These are phyloP conservation scores for Megatriorchis doriae DNA, from an alignment of 2,113 vertebrate genomes.

Conservation along the genomic window DNA sequence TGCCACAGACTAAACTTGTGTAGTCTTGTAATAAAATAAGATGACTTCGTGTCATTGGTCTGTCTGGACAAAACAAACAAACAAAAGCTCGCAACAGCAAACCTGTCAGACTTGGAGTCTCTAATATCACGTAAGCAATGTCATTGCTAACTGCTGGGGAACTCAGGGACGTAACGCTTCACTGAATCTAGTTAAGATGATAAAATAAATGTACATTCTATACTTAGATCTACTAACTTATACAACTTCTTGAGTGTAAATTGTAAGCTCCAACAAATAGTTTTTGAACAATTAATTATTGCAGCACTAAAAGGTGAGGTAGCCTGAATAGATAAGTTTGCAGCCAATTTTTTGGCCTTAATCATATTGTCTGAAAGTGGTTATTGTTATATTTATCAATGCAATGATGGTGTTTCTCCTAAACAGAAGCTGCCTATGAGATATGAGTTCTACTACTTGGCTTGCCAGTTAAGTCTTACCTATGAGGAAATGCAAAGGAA, in stretches of 20 bases:
- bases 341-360: neutral
- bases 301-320: neutral
- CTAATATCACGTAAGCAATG: neutral
- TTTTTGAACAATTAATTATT: neutral
- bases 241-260: neutral
- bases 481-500: neutral
- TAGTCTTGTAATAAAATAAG: neutral
- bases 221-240: neutral
- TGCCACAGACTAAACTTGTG: neutral
- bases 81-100: neutral
- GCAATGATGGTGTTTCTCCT: neutral
- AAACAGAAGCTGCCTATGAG: neutral
- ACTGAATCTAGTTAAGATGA: neutral
- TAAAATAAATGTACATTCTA: fast-evolving
- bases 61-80: neutral
- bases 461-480: neutral
- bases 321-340: neutral
- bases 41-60: fast-evolving
- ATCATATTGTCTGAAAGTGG: neutral
- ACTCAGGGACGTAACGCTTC: neutral
- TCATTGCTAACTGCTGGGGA: neutral
- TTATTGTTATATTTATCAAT: neutral
- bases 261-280: neutral
- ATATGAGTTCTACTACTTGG: neutral
- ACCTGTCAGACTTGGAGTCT: neutral